Base-by-base conservation (phyloP, 2,113 vertebrate genomes). In the Marcusenius ussheri region DNA sequence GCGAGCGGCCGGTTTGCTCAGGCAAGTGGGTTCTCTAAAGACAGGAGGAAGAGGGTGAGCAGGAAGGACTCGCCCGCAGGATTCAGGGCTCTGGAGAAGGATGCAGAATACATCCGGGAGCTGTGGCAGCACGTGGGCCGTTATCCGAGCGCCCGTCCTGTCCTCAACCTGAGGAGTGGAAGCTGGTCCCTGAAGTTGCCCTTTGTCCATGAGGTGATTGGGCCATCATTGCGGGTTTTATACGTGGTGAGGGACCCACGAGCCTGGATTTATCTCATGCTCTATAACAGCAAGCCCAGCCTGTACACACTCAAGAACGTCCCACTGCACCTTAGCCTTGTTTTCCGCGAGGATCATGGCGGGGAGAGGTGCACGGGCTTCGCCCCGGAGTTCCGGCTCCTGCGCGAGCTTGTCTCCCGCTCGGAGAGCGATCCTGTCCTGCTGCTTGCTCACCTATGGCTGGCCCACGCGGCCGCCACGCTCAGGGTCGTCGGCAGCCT, bases 161-260 rank as follows among this genome's bases (percentile, higher is more conserved):
- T 97, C 50, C 93, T 98, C 91, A 96, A 96, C 88, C 92, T 98
- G 88, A 96, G 93, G 88, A 97, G 96, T 66, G 97, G 97, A 39
- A 97, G 96, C 91, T 98, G 97, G 97, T 96, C 96, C 0, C 93
- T 97, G 91, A 98, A 97, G 92, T 95, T 98, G 88, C 96, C 94
- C 10, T 97, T 97, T 90, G 94, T 97, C 83, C 96, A 96, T 66
- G 96, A 96, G 90, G 95, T 97, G 51, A 93, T 98, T 39, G 97
- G 97, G 11, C 90, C 92, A 0, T 96, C 96, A 0, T 90, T 97
- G 92, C 96, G 94, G 91, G 96, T 96, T 0, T 89, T 98, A 62
- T 96, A 96, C 31, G 51, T 97, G 77, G 95, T 98, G 31, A 94
- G 97, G 86, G 97, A 97, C 91, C 97, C 97, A 21, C 95, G 97